phyloP scores from a whole-genome alignment of 2,113 vertebrate genomes.

The Sciurus niger region DNA sequence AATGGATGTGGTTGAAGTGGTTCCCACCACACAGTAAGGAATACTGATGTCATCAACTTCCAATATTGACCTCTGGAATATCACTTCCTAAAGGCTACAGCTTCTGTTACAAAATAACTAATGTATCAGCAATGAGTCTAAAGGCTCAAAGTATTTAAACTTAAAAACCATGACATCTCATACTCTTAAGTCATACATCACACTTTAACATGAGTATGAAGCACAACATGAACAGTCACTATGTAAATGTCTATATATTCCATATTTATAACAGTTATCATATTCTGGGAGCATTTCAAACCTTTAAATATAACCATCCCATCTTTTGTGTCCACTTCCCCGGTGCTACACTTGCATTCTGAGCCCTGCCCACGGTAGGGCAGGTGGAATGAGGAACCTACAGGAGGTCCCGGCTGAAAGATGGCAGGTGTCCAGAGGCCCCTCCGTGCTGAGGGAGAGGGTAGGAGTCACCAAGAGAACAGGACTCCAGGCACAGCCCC shows the following conservation, averaged over 20 bases:
- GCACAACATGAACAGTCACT: neutral
- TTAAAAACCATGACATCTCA: neutral
- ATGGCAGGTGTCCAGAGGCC: neutral
- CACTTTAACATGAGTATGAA: neutral
- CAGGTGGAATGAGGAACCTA: neutral
- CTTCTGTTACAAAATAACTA: neutral
- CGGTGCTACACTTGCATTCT: neutral
- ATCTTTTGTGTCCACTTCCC: neutral
- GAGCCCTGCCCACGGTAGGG: neutral
- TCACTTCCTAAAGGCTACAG: neutral
- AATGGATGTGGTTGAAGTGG: neutral
- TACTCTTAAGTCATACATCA: neutral
- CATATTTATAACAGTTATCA: neutral
- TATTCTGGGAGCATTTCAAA: neutral
- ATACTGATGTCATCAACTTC: neutral
- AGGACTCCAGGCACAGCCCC: neutral
- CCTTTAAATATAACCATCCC: neutral
- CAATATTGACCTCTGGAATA: neutral
- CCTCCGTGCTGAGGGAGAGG: neutral
- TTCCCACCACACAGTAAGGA: neutral
- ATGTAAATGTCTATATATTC: neutral
- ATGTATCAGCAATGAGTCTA: neutral
- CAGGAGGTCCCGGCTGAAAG: neutral
- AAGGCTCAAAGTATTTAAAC: neutral
- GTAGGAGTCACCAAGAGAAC: neutral